These are phyloP conservation scores for Coryphaenoides rupestris DNA, from an alignment of 2,113 vertebrate genomes.

Conservation along the genomic window DNA sequence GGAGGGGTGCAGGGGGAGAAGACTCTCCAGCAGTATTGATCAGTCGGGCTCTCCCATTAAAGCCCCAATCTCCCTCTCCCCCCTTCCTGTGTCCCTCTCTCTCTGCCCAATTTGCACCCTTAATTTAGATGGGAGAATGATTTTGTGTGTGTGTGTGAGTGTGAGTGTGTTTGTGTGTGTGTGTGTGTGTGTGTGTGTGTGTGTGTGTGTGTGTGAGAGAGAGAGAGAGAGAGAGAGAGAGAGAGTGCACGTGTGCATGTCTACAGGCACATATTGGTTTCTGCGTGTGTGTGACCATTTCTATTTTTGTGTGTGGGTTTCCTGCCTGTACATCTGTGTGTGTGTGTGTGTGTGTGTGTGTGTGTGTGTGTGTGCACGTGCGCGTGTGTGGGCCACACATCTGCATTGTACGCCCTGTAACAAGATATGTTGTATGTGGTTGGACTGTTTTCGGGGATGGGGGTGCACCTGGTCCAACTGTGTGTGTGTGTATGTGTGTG, in stretches of 20 bases:
- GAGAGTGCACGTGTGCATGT: slow-evolving; percentile 4
- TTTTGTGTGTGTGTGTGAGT: slow-evolving; percentile 40
- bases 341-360: slow-evolving; percentile 5
- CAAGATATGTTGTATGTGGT: no score
- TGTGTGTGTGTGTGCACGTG: no score
- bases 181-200: slow-evolving; percentile 18
- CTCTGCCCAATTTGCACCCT: slow-evolving; percentile 73
- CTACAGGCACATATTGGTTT: slow-evolving; percentile 13
- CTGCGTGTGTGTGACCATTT: neutral
- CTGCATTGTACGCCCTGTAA: no score
- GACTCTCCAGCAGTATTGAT: slow-evolving; percentile 76
- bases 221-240: no score
- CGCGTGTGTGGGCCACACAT: no score
- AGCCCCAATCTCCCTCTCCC: slow-evolving; percentile 43
- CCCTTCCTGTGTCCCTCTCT: slow-evolving; percentile 52
- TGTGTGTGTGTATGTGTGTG: slow-evolving; percentile 17
- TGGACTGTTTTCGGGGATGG: neutral
- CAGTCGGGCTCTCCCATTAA: slow-evolving; percentile 72
- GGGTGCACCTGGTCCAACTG: slow-evolving; percentile 3
- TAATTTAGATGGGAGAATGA: slow-evolving; percentile 69
- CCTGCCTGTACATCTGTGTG: neutral
- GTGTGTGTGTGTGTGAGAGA: neutral
- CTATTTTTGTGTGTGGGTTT: no score
- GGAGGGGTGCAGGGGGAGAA: slow-evolving; percentile 62
- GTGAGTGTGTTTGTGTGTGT: slow-evolving; percentile 17